A percentile compares a stretch with the other conserved stretches of the same genome.
Conservation (phyloP, 2,797 vertebrate genomes). For the Loris lydekkerianus region DNA sequence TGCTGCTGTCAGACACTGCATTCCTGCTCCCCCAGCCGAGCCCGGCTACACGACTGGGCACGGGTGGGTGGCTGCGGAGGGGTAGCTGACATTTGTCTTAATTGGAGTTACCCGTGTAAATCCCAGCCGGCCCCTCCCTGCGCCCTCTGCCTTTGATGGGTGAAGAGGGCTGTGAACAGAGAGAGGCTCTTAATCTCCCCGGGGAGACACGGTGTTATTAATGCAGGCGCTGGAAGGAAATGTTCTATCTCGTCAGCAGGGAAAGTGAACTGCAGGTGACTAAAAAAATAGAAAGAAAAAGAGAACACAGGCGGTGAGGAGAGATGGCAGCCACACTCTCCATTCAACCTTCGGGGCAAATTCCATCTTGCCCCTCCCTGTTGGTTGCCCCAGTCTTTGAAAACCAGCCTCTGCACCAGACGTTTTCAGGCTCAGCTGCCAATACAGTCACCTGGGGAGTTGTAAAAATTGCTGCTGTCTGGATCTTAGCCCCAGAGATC, state of each 20-base stretch:
- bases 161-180: slow-evolving; percentile 19
- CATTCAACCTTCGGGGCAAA: background rate
- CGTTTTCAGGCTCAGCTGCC: background rate
- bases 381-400: background rate
- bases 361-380: fast-evolving
- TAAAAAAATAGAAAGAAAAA: background rate
- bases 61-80: background rate
- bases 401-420: background rate
- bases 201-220: slow-evolving; percentile 52
- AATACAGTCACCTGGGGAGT: background rate
- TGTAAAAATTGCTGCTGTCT: background rate
- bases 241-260: slow-evolving; percentile 7
- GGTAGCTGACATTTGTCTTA: slow-evolving; percentile 77
- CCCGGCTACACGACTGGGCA: background rate
- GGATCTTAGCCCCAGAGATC: background rate
- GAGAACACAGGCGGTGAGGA: background rate
- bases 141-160: slow-evolving; percentile 21
- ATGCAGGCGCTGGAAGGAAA: slow-evolving; percentile 33
- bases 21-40: background rate
- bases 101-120: slow-evolving; percentile 78
- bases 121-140: background rate
- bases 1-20: slow-evolving; percentile 47
- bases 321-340: background rate
- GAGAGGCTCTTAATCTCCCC: slow-evolving; percentile 10
- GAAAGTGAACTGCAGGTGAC: slow-evolving; percentile 35